phyloP scores from a whole-genome alignment of 2,797 vertebrate species.

The Rhabdophis nuchalis region DNA sequence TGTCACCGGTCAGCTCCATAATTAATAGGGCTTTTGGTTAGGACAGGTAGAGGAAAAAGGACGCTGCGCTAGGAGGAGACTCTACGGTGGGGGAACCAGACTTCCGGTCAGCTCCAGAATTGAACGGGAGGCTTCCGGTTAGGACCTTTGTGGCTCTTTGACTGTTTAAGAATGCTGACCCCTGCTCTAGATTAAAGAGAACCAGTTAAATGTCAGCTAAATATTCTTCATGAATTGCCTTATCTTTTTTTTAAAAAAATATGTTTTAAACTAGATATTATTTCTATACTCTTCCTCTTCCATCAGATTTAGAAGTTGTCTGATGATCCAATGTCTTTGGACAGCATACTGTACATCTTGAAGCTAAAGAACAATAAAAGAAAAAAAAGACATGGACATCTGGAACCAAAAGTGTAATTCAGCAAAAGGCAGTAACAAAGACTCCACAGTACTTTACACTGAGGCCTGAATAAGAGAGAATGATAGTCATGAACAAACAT shows the following conservation, averaged over 20 bases:
- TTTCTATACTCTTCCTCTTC: neutral
- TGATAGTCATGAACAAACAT: conserved; percentile 21
- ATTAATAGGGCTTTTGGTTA: too few species aligned
- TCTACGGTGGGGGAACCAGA: too few species aligned
- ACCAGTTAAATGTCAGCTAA: neutral
- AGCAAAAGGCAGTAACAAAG: neutral
- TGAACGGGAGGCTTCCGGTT: too few species aligned
- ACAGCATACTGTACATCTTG: neutral
- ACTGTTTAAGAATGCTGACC: too few species aligned
- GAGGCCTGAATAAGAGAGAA: neutral
- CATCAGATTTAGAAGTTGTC: neutral
- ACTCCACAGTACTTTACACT: neutral
- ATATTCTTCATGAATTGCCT: neutral
- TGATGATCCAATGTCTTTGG: neutral
- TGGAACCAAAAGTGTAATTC: neutral
- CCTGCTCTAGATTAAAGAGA: neutral
- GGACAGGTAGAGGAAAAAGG: too few species aligned
- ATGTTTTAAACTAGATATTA: neutral
- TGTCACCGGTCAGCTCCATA: too few species aligned
- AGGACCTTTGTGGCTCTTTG: too few species aligned
- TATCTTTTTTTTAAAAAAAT: neutral
- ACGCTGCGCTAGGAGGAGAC: too few species aligned
- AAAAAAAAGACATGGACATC: neutral
- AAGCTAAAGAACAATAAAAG: neutral
- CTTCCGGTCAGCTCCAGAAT: too few species aligned